Conservation (phyloP, 2,797 vertebrate genomes). For the Chrysocyon brachyurus region DNA sequence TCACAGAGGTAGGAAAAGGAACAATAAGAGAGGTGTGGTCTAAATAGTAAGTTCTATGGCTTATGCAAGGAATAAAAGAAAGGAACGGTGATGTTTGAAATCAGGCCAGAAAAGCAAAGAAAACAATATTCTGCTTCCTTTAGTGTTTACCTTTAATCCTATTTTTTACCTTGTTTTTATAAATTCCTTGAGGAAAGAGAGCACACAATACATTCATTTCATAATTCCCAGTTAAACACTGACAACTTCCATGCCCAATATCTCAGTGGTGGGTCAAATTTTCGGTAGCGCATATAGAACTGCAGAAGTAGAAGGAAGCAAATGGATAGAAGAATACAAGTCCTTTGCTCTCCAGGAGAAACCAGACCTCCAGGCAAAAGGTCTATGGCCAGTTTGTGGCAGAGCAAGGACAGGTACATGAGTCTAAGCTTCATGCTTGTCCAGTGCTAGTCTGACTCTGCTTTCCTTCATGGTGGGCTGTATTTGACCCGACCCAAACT, state of each 20-base stretch:
- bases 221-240: neutral
- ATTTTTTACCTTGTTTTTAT: slow-evolving; percentile 43
- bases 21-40: neutral
- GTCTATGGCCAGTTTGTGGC: neutral
- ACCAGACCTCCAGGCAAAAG: neutral
- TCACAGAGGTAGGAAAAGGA: slow-evolving; percentile 42
- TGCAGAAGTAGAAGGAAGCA: neutral
- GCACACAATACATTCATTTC: neutral
- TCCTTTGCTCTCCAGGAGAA: neutral
- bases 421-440: neutral
- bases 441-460: neutral
- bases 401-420: neutral
- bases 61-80: slow-evolving; percentile 23
- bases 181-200: neutral
- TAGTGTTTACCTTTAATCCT: slow-evolving; percentile 15
- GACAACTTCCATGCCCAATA: neutral
- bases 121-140: slow-evolving; percentile 33
- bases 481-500: neutral
- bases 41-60: slow-evolving; percentile 39
- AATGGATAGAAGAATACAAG: neutral
- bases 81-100: neutral
- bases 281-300: neutral
- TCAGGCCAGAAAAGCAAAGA: neutral
- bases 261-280: neutral
- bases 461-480: neutral